These are phyloP conservation scores for Mus pahari DNA, from an alignment of 2,113 vertebrate species.

Conservation along the genomic window DNA sequence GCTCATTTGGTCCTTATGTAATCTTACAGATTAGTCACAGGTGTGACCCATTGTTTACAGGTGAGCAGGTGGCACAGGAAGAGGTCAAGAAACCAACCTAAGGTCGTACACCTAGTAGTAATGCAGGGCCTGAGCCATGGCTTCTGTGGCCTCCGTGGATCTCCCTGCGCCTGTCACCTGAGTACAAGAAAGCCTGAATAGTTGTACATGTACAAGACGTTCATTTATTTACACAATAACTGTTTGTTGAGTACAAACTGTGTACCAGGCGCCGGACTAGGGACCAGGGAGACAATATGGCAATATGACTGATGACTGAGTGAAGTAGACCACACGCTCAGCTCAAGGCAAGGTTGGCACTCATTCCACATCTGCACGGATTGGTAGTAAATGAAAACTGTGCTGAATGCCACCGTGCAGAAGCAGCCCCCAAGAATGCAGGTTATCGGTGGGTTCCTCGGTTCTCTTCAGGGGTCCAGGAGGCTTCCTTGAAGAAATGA, in stretches of 20 bases:
- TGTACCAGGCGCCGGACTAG: neutral
- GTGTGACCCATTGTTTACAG: neutral
- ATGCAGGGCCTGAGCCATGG: neutral
- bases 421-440: neutral
- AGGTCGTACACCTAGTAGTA: neutral
- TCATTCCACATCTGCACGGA: neutral
- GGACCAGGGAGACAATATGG: neutral
- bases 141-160: neutral
- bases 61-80: neutral
- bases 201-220: neutral
- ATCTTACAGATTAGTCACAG: neutral
- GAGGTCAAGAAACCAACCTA: neutral
- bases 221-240: neutral
- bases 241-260: neutral
- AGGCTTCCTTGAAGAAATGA: neutral
- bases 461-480: neutral
- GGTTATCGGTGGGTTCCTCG: fast-evolving
- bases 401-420: neutral
- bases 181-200: neutral
- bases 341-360: neutral
- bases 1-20: neutral
- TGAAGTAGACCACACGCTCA: neutral
- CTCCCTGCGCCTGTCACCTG: neutral
- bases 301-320: neutral
- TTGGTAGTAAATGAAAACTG: neutral